Percentiles rank a stretch among this genome's conserved stretches.
Evolutionary conservation across 2,888 invertebrate genomes (phyloP).

Genomic region (Andrena fulva): DNA sequence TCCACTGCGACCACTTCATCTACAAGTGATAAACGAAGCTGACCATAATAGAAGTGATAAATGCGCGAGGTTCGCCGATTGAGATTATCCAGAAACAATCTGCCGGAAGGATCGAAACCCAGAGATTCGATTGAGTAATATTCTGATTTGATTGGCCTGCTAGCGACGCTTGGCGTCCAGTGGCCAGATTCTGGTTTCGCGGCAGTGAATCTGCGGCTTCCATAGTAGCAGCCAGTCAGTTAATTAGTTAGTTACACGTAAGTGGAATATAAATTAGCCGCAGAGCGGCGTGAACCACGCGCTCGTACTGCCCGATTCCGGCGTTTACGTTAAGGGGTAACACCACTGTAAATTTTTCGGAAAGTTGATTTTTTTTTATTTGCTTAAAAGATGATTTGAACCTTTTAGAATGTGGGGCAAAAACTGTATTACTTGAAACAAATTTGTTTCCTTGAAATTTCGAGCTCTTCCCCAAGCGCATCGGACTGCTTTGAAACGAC

Average conservation of each 20-base stretch:
- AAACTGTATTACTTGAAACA: too few relatives aligned
- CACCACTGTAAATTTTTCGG: too few relatives aligned
- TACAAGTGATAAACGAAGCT: background rate
- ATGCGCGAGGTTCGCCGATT: background rate
- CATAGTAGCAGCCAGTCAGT: conserved; percentile 40
- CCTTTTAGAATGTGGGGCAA: too few relatives aligned
- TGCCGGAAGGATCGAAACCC: background rate
- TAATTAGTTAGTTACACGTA: conserved; percentile 59
- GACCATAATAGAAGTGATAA: background rate
- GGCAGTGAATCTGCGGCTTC: conserved; percentile 35
- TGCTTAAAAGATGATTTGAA: too few relatives aligned
- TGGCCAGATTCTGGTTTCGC: conserved; percentile 40
- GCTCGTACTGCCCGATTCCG: background rate
- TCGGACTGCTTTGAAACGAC: too few relatives aligned
- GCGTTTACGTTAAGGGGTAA: background rate
- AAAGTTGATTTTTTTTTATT: too few relatives aligned
- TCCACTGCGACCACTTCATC: background rate
- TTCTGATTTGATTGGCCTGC: conserved; percentile 15
- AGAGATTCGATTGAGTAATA: background rate
- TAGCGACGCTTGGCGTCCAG: background rate
- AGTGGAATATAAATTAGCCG: conserved; percentile 55
- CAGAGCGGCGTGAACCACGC: background rate
- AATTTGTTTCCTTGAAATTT: too few relatives aligned
- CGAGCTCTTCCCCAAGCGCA: too few relatives aligned
- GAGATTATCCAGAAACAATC: background rate